Evolutionary conservation across 35 echinoderm and acorn worm genomes (phyloP).

Genomic region (Acanthaster planci): DNA sequence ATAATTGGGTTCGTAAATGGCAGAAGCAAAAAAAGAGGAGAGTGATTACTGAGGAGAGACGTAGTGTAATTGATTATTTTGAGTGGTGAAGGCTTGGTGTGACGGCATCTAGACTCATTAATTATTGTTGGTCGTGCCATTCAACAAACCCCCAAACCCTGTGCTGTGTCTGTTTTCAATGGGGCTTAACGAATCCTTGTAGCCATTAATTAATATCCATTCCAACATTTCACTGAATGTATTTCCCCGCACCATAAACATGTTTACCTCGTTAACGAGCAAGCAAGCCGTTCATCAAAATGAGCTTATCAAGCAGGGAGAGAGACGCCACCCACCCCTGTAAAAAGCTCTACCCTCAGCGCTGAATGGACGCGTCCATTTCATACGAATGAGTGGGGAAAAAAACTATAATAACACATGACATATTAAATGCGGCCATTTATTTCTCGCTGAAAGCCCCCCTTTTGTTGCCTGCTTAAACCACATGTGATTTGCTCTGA

Average conservation of each 20-base stretch:
- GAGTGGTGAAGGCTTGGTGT: slow-evolving; percentile 6
- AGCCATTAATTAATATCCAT: too few species aligned
- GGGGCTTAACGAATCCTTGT: too few species aligned
- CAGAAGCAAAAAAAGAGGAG: slow-evolving; percentile 15
- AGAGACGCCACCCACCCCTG: too few species aligned
- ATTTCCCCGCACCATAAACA: too few species aligned
- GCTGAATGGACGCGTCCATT: slow-evolving; percentile 11
- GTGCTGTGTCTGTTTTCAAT: too few species aligned
- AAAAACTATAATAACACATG: slow-evolving; percentile 29
- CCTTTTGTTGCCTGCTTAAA: slow-evolving; percentile 26
- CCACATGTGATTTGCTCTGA: slow-evolving; percentile 23
- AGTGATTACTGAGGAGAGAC: slow-evolving; percentile 23
- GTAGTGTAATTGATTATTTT: slow-evolving; percentile 22
- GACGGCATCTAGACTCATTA: slow-evolving; percentile 9
- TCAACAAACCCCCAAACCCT: background rate
- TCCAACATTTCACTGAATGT: too few species aligned
- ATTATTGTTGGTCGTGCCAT: slow-evolving; percentile 26
- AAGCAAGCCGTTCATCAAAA: too few species aligned
- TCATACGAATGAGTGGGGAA: slow-evolving; percentile 26
- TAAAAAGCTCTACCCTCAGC: background rate
- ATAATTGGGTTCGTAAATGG: slow-evolving; percentile 33
- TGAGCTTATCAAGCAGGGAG: too few species aligned
- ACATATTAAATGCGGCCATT: slow-evolving; percentile 33
- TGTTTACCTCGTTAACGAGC: too few species aligned
- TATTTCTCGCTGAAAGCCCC: slow-evolving; percentile 27